Conservation (phyloP, 2,113 vertebrate genomes). For the Apus apus region DNA sequence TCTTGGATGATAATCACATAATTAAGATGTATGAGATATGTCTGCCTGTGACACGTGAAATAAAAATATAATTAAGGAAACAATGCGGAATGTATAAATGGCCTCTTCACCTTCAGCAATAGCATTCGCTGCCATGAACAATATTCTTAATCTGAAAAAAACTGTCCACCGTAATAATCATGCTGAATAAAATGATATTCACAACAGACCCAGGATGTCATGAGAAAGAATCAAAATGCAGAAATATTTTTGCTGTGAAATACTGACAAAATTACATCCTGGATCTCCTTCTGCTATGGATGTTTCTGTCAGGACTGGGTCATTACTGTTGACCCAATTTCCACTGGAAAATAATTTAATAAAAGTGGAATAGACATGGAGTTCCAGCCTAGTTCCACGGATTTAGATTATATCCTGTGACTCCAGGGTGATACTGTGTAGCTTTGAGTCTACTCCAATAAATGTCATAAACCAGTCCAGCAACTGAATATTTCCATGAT, state of each 20-base stretch:
- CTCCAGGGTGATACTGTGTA: not conserved
- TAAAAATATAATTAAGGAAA: constrained; percentile 41
- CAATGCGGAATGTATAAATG: not conserved
- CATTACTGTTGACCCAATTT: constrained; percentile 10
- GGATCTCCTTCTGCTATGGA: not conserved
- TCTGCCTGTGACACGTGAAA: not conserved
- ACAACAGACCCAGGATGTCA: not conserved
- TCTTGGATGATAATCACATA: constrained; percentile 58
- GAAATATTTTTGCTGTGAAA: constrained; percentile 38
- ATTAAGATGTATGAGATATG: constrained; percentile 70
- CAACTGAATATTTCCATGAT: not conserved
- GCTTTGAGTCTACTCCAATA: not conserved
- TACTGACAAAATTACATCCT: constrained; percentile 12
- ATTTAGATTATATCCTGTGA: not conserved
- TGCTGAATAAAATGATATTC: not conserved
- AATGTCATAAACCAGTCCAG: not conserved
- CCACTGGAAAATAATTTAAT: constrained; percentile 14
- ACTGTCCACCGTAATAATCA: constrained; percentile 1
- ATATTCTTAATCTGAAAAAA: constrained; percentile 12
- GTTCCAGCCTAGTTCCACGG: not conserved
- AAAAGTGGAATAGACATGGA: not conserved
- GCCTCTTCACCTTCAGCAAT: not conserved
- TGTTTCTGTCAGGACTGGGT: not conserved
- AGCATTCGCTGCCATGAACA: constrained; percentile 12
- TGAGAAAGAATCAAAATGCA: not conserved